Base-by-base conservation (phyloP, 2,797 vertebrate genomes). In the Scomberomorus guttatus region DNA sequence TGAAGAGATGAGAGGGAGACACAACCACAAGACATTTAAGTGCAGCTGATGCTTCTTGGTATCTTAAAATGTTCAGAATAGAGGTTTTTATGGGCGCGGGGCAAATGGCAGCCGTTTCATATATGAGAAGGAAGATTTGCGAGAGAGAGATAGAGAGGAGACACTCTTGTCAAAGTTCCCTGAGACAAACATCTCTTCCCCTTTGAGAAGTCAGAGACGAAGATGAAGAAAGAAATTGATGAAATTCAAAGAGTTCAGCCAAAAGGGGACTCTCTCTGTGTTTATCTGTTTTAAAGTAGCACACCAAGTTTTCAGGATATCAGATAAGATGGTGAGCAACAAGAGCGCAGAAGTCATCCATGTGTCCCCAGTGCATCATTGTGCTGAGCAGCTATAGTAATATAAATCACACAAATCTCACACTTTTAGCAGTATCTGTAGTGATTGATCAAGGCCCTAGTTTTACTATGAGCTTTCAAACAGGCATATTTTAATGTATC, bases 201-300 rank as follows among this genome's bases (percentile, higher is more conserved):
- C 46, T 83, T 59, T 74, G 55, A 84, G 39, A 63, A 71, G 75
- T 32, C 22, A 10, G 29, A 60, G 77, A 64, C 10, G 54, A 72
- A n/a, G 25, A 37, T 22, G 48, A 68, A 55, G 39, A 61, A 69
- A 37, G 44, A 64, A n/a, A n/a, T n/a, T 13, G 57, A 60, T 0
- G 24, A 22, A 18, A 55, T 70, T 84, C 74, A 82, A 73, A 73
- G 72, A 61, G 69, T 29, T 72, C 50, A 69, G 68, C 62, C 82
- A 54, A 72, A 67, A 22, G 72, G 72, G 52, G 84, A 72, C 39
- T 80, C 72, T 24, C 12, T 27, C 54, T 68, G 29, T 50, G 50
- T 73, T 75, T 48, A 42, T 61, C 24, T 4, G 25, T 62, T 64
- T 82, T 25, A 52, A 46, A 69, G 69, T 10, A 62, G 75, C 15